Evolutionary conservation across 2,113 vertebrate genomes (phyloP).

Genomic region (Cyanoramphus novaezelandiae): DNA sequence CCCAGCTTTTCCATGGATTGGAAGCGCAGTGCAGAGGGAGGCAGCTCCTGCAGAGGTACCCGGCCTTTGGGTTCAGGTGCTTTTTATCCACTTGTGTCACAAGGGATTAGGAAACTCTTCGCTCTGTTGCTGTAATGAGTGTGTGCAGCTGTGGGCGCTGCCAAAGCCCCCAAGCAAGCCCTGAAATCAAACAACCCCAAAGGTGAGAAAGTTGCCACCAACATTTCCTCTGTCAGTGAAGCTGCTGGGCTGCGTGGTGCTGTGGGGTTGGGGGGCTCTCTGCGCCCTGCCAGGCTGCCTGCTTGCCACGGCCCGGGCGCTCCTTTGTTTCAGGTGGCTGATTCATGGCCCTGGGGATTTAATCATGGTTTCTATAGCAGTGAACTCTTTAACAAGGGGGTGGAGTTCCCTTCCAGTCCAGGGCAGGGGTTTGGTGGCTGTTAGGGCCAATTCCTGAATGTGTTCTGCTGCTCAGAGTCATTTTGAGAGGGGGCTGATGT

Average conservation of each 20-base stretch:
- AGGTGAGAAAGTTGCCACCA: neutral
- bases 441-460: rapidly evolving
- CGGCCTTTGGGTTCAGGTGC: neutral
- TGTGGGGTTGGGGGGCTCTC: neutral
- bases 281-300: neutral
- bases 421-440: rapidly evolving
- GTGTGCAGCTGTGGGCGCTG: neutral
- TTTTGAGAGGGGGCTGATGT: neutral
- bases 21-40: neutral
- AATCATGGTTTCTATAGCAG: conserved; percentile 22
- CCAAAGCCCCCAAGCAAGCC: neutral
- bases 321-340: neutral
- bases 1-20: neutral
- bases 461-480: neutral
- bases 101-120: neutral
- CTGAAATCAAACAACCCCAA: neutral
- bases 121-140: neutral
- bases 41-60: neutral
- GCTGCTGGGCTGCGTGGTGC: neutral
- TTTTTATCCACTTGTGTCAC: neutral
- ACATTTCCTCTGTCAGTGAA: neutral
- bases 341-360: neutral
- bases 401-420: neutral
- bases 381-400: neutral
- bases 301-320: rapidly evolving